A percentile compares a stretch with the other conserved stretches of the same genome.
phyloP scores from a whole-genome alignment of 2,797 vertebrate species.

The Alauda arvensis region DNA sequence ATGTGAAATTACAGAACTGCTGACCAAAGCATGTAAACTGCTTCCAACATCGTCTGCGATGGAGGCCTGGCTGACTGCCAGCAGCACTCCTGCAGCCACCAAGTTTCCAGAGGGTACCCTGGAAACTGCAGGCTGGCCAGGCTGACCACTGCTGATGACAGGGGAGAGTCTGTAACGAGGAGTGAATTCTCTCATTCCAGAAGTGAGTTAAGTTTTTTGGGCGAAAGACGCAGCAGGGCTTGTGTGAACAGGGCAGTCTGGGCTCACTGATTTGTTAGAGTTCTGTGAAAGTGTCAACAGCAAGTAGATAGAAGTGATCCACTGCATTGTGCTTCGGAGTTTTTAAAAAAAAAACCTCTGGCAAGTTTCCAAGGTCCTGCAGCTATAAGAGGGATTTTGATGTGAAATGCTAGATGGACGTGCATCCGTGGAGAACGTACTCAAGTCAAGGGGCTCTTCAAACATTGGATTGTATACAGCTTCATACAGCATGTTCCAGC shows the following conservation, averaged over 20 bases:
- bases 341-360: neutral
- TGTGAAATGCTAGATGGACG: neutral
- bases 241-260: neutral
- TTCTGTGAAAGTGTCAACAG: neutral
- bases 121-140: neutral
- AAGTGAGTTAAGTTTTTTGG: neutral
- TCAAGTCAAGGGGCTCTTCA: neutral
- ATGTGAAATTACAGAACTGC: constrained; percentile 38
- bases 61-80: neutral
- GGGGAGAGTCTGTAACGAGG: neutral
- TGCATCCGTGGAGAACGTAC: neutral
- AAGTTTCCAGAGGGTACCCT: neutral
- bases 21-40: neutral
- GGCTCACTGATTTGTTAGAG: neutral
- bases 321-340: neutral
- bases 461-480: rapidly evolving
- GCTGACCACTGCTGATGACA: neutral
- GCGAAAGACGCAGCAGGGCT: neutral
- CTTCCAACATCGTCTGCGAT: neutral
- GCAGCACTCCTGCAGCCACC: rapidly evolving
- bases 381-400: neutral
- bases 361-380: neutral
- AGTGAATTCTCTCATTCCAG: neutral
- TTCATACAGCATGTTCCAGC: neutral
- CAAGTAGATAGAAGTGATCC: rapidly evolving